A percentile compares a stretch with the other conserved stretches of the same genome.
Evolutionary conservation across 1,140 invertebrate genomes (phyloP).

Genomic region (Drepana arcuata): DNA sequence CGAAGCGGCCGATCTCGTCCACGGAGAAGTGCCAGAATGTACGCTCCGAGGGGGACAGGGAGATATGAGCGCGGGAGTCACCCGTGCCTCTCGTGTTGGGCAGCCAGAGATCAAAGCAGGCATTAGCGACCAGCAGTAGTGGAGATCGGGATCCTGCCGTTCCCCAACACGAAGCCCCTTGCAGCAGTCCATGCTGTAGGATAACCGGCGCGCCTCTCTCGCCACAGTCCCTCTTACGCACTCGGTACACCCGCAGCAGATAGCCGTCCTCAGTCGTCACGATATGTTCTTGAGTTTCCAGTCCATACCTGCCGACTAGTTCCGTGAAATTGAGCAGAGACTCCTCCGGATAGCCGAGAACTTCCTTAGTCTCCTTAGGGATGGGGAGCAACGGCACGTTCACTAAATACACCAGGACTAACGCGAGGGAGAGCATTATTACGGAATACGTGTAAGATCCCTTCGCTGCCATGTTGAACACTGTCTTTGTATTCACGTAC

Average conservation of each 20-base stretch:
- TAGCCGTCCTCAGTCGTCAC: constrained; percentile 54
- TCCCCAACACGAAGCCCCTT: constrained; percentile 78
- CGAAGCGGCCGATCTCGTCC: constrained; percentile 82
- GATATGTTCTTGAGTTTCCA: constrained; percentile 5
- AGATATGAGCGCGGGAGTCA: constrained; percentile 74
- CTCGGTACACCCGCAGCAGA: constrained; percentile 38
- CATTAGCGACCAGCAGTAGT: constrained; percentile 76
- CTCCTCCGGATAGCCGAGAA: constrained; percentile 1
- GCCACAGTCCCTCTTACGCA: background rate
- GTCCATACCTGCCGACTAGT: constrained; percentile 7
- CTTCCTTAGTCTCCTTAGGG: constrained; percentile 1
- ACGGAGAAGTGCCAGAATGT: constrained; percentile 71
- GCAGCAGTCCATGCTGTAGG: constrained; percentile 77
- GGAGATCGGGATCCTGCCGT: constrained; percentile 75
- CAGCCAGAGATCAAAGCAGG: constrained; percentile 85
- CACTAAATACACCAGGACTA: background rate
- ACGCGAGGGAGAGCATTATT: background rate
- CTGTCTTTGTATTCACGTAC: no score
- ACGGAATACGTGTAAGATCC: background rate
- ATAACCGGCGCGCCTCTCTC: constrained; percentile 45
- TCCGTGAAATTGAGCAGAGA: constrained; percentile 11
- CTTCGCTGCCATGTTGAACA: background rate
- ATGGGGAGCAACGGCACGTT: background rate
- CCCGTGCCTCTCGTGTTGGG: constrained; percentile 79
- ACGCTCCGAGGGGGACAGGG: constrained; percentile 68